Evolutionary conservation across 2,888 invertebrate species (phyloP).

Genomic region (Cistogaster globosa): DNA sequence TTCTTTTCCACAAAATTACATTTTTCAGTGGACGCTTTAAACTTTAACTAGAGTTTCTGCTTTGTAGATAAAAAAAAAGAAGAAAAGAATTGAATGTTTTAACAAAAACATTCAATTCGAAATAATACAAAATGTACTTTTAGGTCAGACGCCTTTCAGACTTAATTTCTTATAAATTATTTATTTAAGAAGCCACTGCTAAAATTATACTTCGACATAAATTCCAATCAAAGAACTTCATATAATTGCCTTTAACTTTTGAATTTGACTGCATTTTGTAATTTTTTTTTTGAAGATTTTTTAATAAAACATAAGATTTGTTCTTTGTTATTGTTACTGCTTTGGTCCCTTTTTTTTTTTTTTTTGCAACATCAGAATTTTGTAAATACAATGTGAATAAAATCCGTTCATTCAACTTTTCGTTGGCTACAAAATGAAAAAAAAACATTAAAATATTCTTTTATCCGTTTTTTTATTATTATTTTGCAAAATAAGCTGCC

Average conservation of each 20-base stretch:
- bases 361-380: slow-evolving; percentile 34
- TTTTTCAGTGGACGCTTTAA: too few species aligned
- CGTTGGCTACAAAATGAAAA: slow-evolving; percentile 42
- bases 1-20: too few species aligned
- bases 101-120: not conserved
- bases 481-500: not conserved
- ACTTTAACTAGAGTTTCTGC: too few species aligned
- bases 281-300: slow-evolving; percentile 11
- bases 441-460: slow-evolving; percentile 28
- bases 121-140: too few species aligned
- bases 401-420: slow-evolving; percentile 72
- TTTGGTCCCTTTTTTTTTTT: slow-evolving; percentile 35
- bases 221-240: slow-evolving; percentile 1
- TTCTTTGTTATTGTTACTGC: slow-evolving; percentile 30
- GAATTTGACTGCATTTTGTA: slow-evolving; percentile 41
- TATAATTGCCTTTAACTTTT: slow-evolving; percentile 47
- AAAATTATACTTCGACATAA: slow-evolving; percentile 17
- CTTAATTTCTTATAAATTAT: slow-evolving; percentile 41
- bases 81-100: too few species aligned
- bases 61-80: too few species aligned
- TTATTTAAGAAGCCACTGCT: slow-evolving; percentile 18
- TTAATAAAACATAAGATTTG: slow-evolving; percentile 20
- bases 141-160: not conserved
- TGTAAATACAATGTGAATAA: slow-evolving; percentile 52
- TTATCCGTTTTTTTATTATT: not conserved